phyloP scores from a whole-genome alignment of 2,888 invertebrate species.

The Coleophora deauratella region DNA sequence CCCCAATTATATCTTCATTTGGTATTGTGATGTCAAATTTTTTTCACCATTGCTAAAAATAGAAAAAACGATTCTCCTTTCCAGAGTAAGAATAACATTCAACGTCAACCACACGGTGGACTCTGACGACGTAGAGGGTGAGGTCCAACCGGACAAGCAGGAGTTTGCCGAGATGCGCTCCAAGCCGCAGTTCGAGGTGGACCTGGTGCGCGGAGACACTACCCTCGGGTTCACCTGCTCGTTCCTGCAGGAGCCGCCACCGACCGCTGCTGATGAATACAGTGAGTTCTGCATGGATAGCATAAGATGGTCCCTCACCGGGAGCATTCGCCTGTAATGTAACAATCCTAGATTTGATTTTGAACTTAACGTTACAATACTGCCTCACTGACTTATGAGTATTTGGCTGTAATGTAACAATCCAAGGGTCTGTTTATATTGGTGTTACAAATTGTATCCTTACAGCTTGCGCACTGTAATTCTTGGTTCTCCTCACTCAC shows the following conservation, averaged over 20 bases:
- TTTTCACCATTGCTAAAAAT: constrained; percentile 31
- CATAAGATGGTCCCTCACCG: no score
- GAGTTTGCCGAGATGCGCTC: constrained; percentile 90
- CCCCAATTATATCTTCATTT: no score
- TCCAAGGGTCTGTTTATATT: no score
- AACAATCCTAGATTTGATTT: no score
- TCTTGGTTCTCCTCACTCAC: no score
- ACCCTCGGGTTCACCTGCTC: constrained; percentile 91
- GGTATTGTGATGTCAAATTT: no score
- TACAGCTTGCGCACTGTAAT: no score
- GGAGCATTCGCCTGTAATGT: no score
- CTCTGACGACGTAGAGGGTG: constrained; percentile 83
- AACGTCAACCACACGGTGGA: constrained; percentile 98
- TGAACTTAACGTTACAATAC: no score
- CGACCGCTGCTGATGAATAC: constrained; percentile 80
- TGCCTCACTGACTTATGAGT: no score
- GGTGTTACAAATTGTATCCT: no score
- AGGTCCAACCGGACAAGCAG: constrained; percentile 78
- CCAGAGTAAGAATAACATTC: constrained; percentile 77
- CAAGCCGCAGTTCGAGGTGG: constrained; percentile 93
- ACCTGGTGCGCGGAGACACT: constrained; percentile 83
- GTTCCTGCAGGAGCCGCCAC: constrained; percentile 78
- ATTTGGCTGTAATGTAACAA: no score
- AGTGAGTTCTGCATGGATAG: constrained; percentile 55
- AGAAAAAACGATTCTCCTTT: constrained; percentile 6